Percentiles rank a stretch among this genome's conserved stretches.
Evolutionary conservation across 1,140 invertebrate genomes (phyloP).

Genomic region (Meloidogyne exigua): DNA sequence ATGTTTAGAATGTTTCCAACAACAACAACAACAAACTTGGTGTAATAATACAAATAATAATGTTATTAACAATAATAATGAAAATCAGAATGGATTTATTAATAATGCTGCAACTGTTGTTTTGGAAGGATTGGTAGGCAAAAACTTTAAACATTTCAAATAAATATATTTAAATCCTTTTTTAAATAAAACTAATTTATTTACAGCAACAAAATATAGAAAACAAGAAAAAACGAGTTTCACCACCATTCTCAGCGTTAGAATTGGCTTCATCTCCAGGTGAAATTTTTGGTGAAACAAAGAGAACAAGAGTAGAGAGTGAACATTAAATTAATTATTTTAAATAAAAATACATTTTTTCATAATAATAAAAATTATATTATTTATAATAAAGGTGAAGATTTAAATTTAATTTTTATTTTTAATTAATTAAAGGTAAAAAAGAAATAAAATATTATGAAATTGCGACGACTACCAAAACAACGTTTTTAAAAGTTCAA

Average conservation of each 20-base stretch:
- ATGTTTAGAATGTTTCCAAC: neutral
- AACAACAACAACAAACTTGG: neutral
- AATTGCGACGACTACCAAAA: no score
- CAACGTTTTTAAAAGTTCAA: no score
- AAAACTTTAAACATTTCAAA: neutral
- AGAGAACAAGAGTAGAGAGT: neutral
- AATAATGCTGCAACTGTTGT: neutral
- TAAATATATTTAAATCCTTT: neutral
- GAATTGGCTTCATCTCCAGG: neutral
- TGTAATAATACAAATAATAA: neutral
- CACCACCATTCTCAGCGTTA: neutral
- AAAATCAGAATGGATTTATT: conserved; percentile 5
- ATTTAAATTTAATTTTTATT: no score
- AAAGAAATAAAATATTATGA: no score
- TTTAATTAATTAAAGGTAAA: no score
- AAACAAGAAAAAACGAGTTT: neutral
- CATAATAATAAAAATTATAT: neutral
- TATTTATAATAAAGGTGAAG: no score
- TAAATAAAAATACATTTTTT: neutral
- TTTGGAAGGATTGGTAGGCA: neutral
- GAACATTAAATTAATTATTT: neutral
- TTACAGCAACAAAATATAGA: neutral
- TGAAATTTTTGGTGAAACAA: neutral
- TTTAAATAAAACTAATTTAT: neutral
- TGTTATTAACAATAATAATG: neutral